A percentile compares a stretch with the other conserved stretches of the same genome.
phyloP scores from a whole-genome alignment of 2,113 vertebrate species.

The Nettapus auritus region DNA sequence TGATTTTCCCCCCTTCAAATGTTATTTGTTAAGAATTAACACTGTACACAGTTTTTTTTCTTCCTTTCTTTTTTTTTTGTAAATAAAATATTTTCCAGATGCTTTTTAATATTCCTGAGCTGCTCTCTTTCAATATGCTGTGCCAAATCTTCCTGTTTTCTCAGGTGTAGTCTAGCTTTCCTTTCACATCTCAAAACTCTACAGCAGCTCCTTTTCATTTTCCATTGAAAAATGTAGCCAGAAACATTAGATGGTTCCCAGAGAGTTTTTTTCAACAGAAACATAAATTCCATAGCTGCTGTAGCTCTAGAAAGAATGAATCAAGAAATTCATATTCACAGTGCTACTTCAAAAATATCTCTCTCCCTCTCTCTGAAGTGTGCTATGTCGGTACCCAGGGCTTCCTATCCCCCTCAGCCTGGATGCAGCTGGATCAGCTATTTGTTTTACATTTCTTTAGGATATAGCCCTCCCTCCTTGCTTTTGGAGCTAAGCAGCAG shows the following conservation, averaged over 20 bases:
- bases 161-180: not conserved
- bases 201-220: not conserved
- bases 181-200: not conserved
- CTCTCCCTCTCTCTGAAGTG: no score
- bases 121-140: not conserved
- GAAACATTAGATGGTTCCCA: not conserved
- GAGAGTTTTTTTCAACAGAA: not conserved
- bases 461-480: not conserved
- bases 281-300: not conserved
- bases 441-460: not conserved
- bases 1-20: not conserved
- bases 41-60: not conserved
- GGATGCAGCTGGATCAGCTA: not conserved
- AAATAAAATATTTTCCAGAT: not conserved
- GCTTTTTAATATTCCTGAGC: not conserved
- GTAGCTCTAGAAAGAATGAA: not conserved
- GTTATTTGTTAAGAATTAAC: not conserved
- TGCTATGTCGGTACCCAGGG: rapidly evolving
- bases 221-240: not conserved
- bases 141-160: not conserved
- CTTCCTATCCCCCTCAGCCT: not conserved
- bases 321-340: not conserved
- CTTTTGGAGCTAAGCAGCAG: not conserved
- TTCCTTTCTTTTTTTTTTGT: not conserved
- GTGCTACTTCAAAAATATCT: not conserved